Evolutionary conservation across 2,888 invertebrate species (phyloP).

Genomic region (Metalampra italica): DNA sequence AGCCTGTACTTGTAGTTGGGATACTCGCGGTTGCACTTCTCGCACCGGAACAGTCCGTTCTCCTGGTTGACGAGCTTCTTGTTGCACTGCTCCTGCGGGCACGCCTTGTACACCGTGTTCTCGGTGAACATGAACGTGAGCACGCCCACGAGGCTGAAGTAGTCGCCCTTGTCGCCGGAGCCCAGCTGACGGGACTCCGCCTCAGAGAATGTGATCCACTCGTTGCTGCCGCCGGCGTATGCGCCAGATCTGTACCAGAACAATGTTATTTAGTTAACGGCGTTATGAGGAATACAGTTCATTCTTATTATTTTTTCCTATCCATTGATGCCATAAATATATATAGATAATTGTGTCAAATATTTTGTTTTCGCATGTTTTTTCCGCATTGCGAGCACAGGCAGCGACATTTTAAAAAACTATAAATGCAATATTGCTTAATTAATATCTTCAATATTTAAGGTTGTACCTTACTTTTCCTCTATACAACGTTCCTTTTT

Average conservation of each 20-base stretch:
- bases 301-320: no score
- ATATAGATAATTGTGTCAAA: no score
- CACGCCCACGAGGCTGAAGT: conserved; percentile 87
- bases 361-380: no score
- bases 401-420: no score
- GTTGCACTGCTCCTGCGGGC: conserved; percentile 92
- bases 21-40: conserved; percentile 93
- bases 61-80: conserved; percentile 95
- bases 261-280: not conserved
- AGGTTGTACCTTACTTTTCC: no score
- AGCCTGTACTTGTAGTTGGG: conserved; percentile 92
- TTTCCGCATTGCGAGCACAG: no score
- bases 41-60: conserved; percentile 94
- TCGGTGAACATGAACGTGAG: conserved; percentile 88
- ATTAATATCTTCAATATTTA: no score
- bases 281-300: no score
- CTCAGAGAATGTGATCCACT: conserved; percentile 88
- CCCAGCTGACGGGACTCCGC: conserved; percentile 85
- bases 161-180: conserved; percentile 87
- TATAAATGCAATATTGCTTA: no score
- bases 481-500: no score
- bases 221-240: conserved; percentile 70
- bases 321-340: no score
- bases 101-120: conserved; percentile 94
- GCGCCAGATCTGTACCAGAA: conserved; percentile 48